These are phyloP conservation scores for Stenolophus ochropezus DNA, from an alignment of 2,888 invertebrate species.

Conservation along the genomic window DNA sequence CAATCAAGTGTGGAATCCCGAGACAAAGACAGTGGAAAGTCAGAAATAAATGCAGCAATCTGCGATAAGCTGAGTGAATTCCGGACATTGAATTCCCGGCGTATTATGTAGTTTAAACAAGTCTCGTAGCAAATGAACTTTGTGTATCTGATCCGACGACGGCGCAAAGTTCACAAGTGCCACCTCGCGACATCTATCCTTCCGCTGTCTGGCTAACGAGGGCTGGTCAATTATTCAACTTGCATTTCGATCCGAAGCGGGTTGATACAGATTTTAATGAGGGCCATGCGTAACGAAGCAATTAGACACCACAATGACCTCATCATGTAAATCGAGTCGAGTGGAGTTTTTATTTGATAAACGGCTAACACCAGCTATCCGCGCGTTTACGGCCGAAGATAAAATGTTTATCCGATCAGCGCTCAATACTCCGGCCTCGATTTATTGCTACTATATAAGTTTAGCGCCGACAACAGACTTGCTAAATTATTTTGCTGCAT, in stretches of 20 bases:
- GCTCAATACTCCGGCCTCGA: conserved; percentile 18
- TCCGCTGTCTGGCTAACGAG: neutral
- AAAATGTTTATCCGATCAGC: conserved; percentile 52
- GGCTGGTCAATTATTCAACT: conserved; percentile 29
- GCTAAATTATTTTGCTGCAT: conserved; percentile 7
- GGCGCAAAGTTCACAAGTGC: conserved; percentile 35
- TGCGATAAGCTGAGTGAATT: conserved; percentile 67
- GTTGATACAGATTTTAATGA: conserved; percentile 56
- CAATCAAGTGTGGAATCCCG: conserved; percentile 64
- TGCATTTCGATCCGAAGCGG: conserved; percentile 41
- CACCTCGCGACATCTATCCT: conserved; percentile 32
- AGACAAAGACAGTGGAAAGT: conserved; percentile 53
- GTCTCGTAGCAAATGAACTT: conserved; percentile 57
- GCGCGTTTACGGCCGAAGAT: conserved; percentile 38
- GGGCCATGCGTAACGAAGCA: conserved; percentile 51
- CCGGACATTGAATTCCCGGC: conserved; percentile 65
- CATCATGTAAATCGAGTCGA: conserved; percentile 58
- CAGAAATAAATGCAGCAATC: conserved; percentile 69
- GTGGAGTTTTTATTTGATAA: conserved; percentile 56
- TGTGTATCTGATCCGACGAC: conserved; percentile 51
- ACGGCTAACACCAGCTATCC: conserved; percentile 27
- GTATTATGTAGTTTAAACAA: conserved; percentile 58
- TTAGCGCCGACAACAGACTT: conserved; percentile 11
- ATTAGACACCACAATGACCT: conserved; percentile 59
- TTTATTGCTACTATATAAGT: conserved; percentile 40